Base-by-base conservation (phyloP, 2,888 invertebrate genomes). In the Portevinia maculata region DNA sequence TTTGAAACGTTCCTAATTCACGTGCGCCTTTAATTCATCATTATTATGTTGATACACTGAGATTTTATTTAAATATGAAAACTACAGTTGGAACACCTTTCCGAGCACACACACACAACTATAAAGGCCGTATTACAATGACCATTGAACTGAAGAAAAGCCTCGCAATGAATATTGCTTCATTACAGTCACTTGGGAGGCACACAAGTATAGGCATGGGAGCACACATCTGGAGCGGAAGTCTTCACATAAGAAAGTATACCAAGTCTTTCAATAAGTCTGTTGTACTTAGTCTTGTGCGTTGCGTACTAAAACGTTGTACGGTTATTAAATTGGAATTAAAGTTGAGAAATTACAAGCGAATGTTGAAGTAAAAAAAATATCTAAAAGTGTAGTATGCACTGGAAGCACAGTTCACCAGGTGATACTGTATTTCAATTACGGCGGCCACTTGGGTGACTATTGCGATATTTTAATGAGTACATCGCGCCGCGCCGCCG, bases 211-310 rank as follows among this genome's bases (percentile, higher is more conserved):
- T n/a, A 15, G 4, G 28, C 28, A 15, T 44, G 2, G 17, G 11
- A 6, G 65, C 59, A 24, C 41, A 30, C 52, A 65, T 57, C 65
- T 65, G 50, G 65, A 59, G 57, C 74, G 57, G 74, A 74, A 65
- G 65, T 74, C 21, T 50, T 57, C 21, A 48, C 41, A 59, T 50
- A 57, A 65, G 74, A 74, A 74, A 74, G 74, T 59, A 46, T 46
- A 15, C n/a, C 13, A 13, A 37, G 19, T n/a, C 48, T 24, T 64
- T 37, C n/a, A 39, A 48, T 48, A 55, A 64, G 13, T 32, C 39
- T 17, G 32, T 28, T 11, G 44, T 11, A 11, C 44, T 9, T 34
- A 11, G 32, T 11, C 32, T 9, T 7, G 15, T 15, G 37, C 24
- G 9, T 32, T 9, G 21, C 13, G 41, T 2, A 41, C 30, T 41